Conservation (phyloP, 2,888 invertebrate species). For the Flabesymbios commensalis region DNA sequence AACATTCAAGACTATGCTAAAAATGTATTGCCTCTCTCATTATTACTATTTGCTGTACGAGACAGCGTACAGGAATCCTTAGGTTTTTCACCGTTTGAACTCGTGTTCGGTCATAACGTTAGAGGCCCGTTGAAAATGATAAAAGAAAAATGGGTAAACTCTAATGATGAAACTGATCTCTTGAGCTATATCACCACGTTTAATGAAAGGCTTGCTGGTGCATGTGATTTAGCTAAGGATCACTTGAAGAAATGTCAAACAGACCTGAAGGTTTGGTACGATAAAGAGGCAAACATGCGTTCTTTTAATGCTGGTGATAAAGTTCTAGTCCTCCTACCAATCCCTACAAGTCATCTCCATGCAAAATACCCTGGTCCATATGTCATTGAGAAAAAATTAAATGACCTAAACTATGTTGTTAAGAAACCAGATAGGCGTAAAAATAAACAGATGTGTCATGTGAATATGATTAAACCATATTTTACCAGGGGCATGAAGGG, state of each 20-base stretch:
- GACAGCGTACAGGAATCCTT: conserved; percentile 9
- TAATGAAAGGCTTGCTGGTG: not conserved
- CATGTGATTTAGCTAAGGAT: conserved; percentile 1
- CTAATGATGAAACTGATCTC: not conserved
- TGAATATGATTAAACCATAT: conserved; percentile 9
- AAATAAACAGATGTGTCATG: not conserved
- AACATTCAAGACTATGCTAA: conserved; percentile 1
- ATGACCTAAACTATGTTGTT: not conserved
- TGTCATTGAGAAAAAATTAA: not conserved
- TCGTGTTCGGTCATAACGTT: conserved; percentile 8
- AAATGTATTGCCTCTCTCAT: not conserved
- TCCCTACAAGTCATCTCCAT: not conserved
- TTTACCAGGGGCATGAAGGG: too few species aligned
- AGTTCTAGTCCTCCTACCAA: conserved; percentile 4
- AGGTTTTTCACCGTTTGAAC: conserved; percentile 13
- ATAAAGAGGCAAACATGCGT: not conserved
- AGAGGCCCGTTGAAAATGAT: conserved; percentile 7
- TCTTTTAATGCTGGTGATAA: conserved; percentile 1
- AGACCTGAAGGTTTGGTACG: not conserved
- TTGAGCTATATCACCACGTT: not conserved
- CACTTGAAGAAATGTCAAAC: not conserved
- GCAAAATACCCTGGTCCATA: not conserved
- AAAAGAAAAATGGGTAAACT: conserved; percentile 1
- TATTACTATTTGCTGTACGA: conserved; percentile 5
- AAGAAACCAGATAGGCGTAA: not conserved